Conservation (phyloP, 2,888 invertebrate species). For the Macrostomum cliftonense region DNA sequence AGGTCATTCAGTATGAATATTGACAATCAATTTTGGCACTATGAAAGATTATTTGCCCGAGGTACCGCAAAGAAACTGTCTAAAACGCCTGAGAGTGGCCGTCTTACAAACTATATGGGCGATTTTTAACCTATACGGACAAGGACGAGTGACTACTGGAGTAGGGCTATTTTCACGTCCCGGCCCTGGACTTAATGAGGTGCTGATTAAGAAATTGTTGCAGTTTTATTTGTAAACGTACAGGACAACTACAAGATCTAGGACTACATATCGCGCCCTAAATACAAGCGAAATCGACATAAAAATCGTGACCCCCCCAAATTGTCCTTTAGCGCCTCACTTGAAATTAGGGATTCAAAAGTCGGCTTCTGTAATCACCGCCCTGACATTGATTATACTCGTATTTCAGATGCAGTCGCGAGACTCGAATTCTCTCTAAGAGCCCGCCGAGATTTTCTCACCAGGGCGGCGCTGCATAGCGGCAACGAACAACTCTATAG, state of each 20-base stretch:
- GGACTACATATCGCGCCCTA: too few species aligned
- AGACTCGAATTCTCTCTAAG: conserved; percentile 38
- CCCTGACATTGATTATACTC: too few species aligned
- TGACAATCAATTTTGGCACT: conserved; percentile 51
- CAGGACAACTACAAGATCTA: too few species aligned
- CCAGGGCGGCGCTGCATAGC: conserved; percentile 16
- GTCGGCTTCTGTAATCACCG: too few species aligned
- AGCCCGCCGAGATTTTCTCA: conserved; percentile 24
- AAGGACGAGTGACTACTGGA: conserved; percentile 76
- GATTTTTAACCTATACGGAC: conserved; percentile 94
- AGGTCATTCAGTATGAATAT: conserved; percentile 46
- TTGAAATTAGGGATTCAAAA: too few species aligned
- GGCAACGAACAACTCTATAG: conserved; percentile 16
- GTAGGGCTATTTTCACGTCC: conserved; percentile 82
- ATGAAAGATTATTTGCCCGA: conserved; percentile 67
- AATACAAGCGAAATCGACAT: too few species aligned
- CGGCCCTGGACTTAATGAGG: conserved; percentile 64
- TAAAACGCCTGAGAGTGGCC: conserved; percentile 21
- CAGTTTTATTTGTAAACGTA: too few species aligned
- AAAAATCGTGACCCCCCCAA: too few species aligned
- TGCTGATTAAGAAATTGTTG: too few species aligned
- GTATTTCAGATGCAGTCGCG: conserved; percentile 47
- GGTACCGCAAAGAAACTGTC: conserved; percentile 45
- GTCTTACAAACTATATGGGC: conserved; percentile 56
- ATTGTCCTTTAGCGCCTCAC: too few species aligned